Evolutionary conservation across 1,140 invertebrate genomes (phyloP).

Genomic region (Drosophila arizonae): DNA sequence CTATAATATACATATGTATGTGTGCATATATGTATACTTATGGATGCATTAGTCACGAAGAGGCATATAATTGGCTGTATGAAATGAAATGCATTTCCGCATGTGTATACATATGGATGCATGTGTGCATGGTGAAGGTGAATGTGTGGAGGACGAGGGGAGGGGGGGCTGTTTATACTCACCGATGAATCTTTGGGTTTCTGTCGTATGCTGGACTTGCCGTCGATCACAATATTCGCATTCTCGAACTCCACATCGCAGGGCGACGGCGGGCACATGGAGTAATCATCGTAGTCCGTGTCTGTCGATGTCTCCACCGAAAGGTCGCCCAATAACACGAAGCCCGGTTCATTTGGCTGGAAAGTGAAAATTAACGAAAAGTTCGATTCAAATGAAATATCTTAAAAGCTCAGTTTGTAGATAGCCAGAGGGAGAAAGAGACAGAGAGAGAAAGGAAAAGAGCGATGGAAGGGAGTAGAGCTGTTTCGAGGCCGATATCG

Average conservation of each 20-base stretch:
- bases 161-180: slow-evolving; percentile 34
- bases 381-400: neutral
- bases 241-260: slow-evolving; percentile 93
- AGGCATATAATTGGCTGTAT: neutral
- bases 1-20: neutral
- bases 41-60: slow-evolving; percentile 33
- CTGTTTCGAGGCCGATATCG: slow-evolving; percentile 18
- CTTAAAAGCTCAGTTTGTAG: neutral
- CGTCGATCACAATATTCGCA: slow-evolving; percentile 94
- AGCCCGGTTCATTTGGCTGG: slow-evolving; percentile 88
- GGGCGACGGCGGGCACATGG: slow-evolving; percentile 88
- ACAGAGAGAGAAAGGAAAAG: neutral
- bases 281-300: slow-evolving; percentile 84
- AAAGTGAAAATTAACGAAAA: slow-evolving; percentile 15
- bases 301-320: slow-evolving; percentile 87
- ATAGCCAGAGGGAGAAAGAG: neutral
- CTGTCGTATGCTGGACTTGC: slow-evolving; percentile 89
- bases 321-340: slow-evolving; percentile 84
- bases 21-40: neutral
- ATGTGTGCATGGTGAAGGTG: neutral
- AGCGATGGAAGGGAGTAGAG: neutral
- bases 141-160: neutral
- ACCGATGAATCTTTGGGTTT: slow-evolving; percentile 84
- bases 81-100: slow-evolving; percentile 6
- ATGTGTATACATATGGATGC: neutral